Evolutionary conservation across 2,888 invertebrate species (phyloP).

Genomic region (Oxystoma pomonae): DNA sequence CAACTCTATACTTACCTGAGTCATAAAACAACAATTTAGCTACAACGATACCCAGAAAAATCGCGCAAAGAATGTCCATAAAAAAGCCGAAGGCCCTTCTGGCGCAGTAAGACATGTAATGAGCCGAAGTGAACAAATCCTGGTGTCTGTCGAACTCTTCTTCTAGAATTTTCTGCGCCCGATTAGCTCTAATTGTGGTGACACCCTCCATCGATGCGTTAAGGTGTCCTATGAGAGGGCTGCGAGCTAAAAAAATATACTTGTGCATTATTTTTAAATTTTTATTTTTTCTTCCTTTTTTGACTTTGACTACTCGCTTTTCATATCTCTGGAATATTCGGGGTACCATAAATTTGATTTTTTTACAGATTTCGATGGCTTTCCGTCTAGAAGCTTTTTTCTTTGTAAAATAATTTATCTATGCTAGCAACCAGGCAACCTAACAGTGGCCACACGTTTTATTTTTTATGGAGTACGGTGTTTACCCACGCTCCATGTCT

Average conservation of each 20-base stretch:
- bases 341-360: no score
- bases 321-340: no score
- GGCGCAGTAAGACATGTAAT: slow-evolving; percentile 35
- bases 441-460: no score
- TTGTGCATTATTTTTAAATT: no score
- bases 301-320: no score
- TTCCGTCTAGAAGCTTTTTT: no score
- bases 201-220: slow-evolving; percentile 45
- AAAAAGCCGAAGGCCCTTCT: slow-evolving; percentile 47
- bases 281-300: no score
- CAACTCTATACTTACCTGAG: slow-evolving; percentile 25
- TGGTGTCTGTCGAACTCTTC: slow-evolving; percentile 42
- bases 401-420: no score
- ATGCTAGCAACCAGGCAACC: no score
- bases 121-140: slow-evolving; percentile 39
- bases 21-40: slow-evolving; percentile 30
- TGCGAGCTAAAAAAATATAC: slow-evolving; percentile 37
- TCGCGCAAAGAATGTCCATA: slow-evolving; percentile 36
- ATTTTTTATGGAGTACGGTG: no score
- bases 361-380: no score
- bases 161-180: slow-evolving; percentile 40
- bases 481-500: no score
- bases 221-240: slow-evolving; percentile 43
- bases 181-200: slow-evolving; percentile 43
- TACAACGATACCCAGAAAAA: slow-evolving; percentile 33